Percentiles rank a stretch among this genome's conserved stretches.
phyloP scores from a whole-genome alignment of 1,140 invertebrate genomes.

The Pseudomyrmex sp. region DNA sequence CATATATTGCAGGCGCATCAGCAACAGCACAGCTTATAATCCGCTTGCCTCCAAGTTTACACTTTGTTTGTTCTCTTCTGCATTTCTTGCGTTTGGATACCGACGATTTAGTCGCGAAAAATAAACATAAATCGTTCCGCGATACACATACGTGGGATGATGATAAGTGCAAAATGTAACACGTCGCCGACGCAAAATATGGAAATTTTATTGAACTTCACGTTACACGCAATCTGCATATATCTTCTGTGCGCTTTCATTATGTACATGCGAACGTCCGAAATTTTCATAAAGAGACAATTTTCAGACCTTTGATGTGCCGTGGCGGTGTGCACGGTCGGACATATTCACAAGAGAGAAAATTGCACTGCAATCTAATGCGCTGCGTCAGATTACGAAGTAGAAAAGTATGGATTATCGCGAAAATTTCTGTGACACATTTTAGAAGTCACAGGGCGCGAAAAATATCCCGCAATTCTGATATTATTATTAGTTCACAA shows the following conservation, averaged over 20 bases:
- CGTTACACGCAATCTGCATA: constrained; percentile 37
- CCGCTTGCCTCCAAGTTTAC: constrained; percentile 12
- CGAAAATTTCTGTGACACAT: constrained; percentile 28
- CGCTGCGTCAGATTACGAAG: constrained; percentile 9
- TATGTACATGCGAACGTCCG: constrained; percentile 44
- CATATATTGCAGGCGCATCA: constrained; percentile 28
- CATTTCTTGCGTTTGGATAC: background rate
- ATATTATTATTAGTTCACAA: constrained; percentile 1
- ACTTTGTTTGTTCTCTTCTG: background rate
- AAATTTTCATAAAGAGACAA: constrained; percentile 61
- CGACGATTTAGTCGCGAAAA: constrained; percentile 1
- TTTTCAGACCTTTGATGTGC: constrained; percentile 54
- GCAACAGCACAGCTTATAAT: constrained; percentile 37
- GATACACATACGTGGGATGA: background rate
- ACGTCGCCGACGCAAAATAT: constrained; percentile 13
- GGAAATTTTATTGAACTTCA: constrained; percentile 44
- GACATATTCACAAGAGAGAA: constrained; percentile 37
- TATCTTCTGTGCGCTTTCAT: constrained; percentile 50
- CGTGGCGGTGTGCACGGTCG: constrained; percentile 19
- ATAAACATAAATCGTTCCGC: constrained; percentile 12
- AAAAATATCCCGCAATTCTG: background rate
- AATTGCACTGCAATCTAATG: constrained; percentile 49
- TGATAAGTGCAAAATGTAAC: constrained; percentile 39
- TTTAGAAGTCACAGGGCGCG: background rate
- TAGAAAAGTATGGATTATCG: constrained; percentile 28